Percentiles rank a stretch among this genome's conserved stretches.
phyloP scores from a whole-genome alignment of 2,797 vertebrate genomes.

The Myotis daubentonii region DNA sequence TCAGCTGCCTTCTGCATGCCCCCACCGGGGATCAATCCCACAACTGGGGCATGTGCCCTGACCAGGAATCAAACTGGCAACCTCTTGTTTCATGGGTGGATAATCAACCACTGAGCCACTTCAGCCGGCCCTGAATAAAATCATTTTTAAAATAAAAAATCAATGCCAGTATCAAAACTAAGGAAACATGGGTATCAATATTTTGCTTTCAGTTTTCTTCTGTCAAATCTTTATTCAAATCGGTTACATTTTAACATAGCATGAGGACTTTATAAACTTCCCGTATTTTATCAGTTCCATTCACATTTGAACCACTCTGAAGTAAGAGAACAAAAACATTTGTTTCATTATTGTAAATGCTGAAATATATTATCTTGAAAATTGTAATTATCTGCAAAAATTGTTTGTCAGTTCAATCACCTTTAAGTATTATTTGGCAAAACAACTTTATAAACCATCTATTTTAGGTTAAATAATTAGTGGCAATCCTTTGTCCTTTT shows the following conservation, averaged over 20 bases:
- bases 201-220: background rate
- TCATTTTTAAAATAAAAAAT: background rate
- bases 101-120: too few species aligned
- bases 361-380: conserved; percentile 25
- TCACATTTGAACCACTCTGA: conserved; percentile 30
- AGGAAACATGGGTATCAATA: background rate
- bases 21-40: too few species aligned
- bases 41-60: too few species aligned
- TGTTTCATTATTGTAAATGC: background rate
- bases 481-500: background rate
- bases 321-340: background rate
- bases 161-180: background rate
- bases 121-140: background rate
- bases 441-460: background rate
- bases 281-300: conserved; percentile 20
- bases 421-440: conserved; percentile 4
- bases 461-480: conserved; percentile 20
- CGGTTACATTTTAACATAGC: background rate
- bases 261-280: conserved; percentile 7
- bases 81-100: too few species aligned
- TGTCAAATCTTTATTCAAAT: background rate
- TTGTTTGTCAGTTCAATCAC: background rate
- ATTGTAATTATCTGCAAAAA: conserved; percentile 18
- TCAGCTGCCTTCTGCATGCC: too few species aligned
- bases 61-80: too few species aligned